A percentile compares a stretch with the other conserved stretches of the same genome.
Conservation (phyloP, 2,113 vertebrate genomes). For the Pelusios castaneus region DNA sequence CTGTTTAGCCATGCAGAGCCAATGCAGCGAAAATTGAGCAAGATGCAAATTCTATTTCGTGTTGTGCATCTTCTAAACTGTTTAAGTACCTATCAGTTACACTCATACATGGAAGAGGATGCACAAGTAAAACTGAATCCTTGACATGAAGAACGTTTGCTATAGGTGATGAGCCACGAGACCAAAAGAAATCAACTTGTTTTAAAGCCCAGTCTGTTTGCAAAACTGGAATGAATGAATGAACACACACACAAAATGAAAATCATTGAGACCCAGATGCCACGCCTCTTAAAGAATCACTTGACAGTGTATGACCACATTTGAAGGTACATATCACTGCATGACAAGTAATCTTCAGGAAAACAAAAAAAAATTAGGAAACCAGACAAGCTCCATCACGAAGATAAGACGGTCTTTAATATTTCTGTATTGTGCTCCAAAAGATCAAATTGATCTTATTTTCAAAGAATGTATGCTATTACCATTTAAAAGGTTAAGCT, state of each 20-base stretch:
- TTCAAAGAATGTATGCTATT: neutral
- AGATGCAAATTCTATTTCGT: neutral
- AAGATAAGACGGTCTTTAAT: neutral
- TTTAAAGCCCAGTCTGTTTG: neutral
- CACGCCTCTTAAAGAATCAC: neutral
- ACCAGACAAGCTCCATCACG: neutral
- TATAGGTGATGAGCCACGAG: neutral
- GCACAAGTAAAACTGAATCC: neutral
- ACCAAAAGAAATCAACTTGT: neutral
- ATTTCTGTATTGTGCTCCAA: neutral
- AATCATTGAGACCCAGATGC: neutral
- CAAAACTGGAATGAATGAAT: neutral
- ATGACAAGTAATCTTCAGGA: neutral
- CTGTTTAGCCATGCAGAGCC: neutral
- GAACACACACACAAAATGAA: neutral
- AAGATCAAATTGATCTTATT: neutral
- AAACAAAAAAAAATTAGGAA: neutral
- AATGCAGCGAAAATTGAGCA: neutral
- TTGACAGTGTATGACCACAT: neutral
- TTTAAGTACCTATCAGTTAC: neutral
- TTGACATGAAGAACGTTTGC: neutral
- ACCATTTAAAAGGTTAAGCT: neutral
- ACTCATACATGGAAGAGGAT: neutral
- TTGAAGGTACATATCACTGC: neutral
- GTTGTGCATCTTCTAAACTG: neutral